Evolutionary conservation across 64 coral and sea anemone genomes (phyloP), one percentile per base, ranked within the genome.

Genomic region (Acropora tenuis): DNA sequence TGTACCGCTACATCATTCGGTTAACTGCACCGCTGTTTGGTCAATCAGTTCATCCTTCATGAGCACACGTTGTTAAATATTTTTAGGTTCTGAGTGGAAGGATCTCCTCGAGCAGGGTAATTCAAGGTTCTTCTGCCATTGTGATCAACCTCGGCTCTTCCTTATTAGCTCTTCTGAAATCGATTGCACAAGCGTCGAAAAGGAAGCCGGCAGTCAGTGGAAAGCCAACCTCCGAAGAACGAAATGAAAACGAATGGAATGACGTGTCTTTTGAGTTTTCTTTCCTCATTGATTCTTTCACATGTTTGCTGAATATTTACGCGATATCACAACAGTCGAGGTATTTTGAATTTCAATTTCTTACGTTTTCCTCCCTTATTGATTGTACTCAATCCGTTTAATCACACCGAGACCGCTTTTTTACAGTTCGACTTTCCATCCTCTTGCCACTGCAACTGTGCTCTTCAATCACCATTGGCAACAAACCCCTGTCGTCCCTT

Each of bases 261-360:
- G 63, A 50, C 17, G 11, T 71, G 9, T 15, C 87, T 4, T 43
- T 65, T 6, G 9, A 78, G 6, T 43, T 48, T 66, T 74, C 81
- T 6, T 82, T 79, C 16, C 47, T 78, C 42, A 72, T 92, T 3
- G 90, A 92, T 71, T 86, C 57, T 0, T 79, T 68, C 40, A 69
- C 90, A 40, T 69, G 74, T 9, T 30, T 92, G 59, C 55, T 92
- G 13, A 74, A 92, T 73, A 85, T 92, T 30, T 92, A 69, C 75
- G 15, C 43, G 2, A 18, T 92, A 13, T 65, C 90, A 30, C 71
- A 87, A 40, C 83, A 79, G 8, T 92, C 82, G 1, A 87, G 90
- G 90, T 92, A 92, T 60, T 45, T 30, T 30, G 30, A 30, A 30
- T 30, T 30, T 30, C 30, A 30, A 30, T 30, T 30, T 30, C 30